phyloP scores from a whole-genome alignment of 2,888 invertebrate species.

The Iselma pallidipennis region DNA sequence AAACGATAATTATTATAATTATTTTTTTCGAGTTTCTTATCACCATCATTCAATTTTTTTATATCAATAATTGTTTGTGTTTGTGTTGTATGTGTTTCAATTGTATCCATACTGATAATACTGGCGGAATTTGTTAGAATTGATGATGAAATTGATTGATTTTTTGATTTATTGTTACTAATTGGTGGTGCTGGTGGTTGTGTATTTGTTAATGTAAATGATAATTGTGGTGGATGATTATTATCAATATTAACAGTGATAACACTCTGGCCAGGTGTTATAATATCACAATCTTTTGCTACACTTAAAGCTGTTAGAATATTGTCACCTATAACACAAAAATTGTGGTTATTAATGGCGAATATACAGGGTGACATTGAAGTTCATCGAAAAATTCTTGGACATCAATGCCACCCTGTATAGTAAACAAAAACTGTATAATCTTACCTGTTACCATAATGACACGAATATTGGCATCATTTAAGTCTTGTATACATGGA shows the following conservation, averaged over 20 bases:
- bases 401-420: no score
- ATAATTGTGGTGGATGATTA: constrained; percentile 57
- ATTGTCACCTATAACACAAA: constrained; percentile 68
- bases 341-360: not conserved
- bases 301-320: constrained; percentile 92
- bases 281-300: constrained; percentile 87
- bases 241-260: constrained; percentile 52
- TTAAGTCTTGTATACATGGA: constrained; percentile 77
- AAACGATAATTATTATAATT: constrained; percentile 56
- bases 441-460: constrained; percentile 93
- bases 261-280: constrained; percentile 62
- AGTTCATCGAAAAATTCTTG: no score
- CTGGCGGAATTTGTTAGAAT: constrained; percentile 63
- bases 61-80: constrained; percentile 37
- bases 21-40: not conserved
- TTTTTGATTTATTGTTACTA: constrained; percentile 23
- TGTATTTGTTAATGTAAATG: constrained; percentile 58
- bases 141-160: not conserved
- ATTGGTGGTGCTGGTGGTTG: no score
- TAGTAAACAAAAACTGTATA: no score
- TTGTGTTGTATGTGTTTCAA: constrained; percentile 64
- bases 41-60: constrained; percentile 3
- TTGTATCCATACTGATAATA: constrained; percentile 65
- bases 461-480: constrained; percentile 83
- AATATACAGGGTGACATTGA: no score